Base-by-base conservation (phyloP, 2,113 vertebrate species). In the Willisornis vidua region DNA sequence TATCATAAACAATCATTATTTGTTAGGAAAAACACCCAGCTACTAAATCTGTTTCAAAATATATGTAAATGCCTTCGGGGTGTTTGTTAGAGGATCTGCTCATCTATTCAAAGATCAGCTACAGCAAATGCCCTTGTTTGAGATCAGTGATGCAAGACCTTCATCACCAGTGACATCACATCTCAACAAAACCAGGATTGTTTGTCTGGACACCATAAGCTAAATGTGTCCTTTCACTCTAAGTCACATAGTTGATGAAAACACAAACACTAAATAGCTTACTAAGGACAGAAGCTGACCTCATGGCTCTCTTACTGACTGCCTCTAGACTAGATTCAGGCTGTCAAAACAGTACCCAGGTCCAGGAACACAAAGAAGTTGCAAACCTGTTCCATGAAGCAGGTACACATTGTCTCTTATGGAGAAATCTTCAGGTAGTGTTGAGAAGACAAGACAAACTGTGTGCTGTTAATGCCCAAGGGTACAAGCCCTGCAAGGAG, bases 1-100 rank as follows among this genome's bases (percentile, higher is more conserved):
- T 92, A 86, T 18, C 35, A 72, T 61, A 82, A 90, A 73, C 58
- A 89, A 67, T 61, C 9, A 81, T 68, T 6, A 22, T 67, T 86
- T 90, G 23, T 58, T 90, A 90, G 57, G 28, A 93, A 96, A 96
- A 95, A 54, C 33, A 93, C 55, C 28, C 35, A 67, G 43, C 25
- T 81, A 78, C 33, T 82, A 61, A 45, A 75, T 78, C 67, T 68
- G 33, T 63, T 84, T 75, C 23, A 68, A 78, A 92, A 89, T 68
- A 72, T 51, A 86, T 4, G 7, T 37, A 78, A 90, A 86, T 71
- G 10, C 39, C 58, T 88, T 91, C n/a, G 41, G 72, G 17, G 24
- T 77, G 35, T 35, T 63, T 87, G 25, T 70, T 41, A 63, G 39
- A 66, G 39, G 45, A 72, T 74, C 72, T 95, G 79, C 52, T 84